A percentile compares a stretch with the other conserved stretches of the same genome.
Conservation (phyloP, 2,113 vertebrate genomes). For the Antigone vipio region DNA sequence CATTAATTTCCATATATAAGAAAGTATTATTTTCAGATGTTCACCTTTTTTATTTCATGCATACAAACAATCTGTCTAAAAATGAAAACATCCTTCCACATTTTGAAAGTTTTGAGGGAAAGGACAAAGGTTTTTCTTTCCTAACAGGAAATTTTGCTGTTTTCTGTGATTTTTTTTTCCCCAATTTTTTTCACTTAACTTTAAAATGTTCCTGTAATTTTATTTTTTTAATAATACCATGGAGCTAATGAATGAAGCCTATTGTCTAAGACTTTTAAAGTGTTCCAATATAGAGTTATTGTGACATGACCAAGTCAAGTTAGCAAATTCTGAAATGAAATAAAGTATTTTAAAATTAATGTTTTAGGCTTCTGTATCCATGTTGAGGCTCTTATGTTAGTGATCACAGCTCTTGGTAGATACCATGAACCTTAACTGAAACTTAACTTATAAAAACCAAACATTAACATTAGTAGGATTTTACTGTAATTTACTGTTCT, state of each 20-base stretch:
- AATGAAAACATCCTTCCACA: background rate
- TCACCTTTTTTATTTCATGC: background rate
- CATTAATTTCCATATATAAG: background rate
- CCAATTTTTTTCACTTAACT: background rate
- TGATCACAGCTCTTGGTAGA: background rate
- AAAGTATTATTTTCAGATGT: background rate
- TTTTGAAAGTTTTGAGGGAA: background rate
- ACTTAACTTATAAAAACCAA: background rate
- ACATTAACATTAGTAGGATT: background rate
- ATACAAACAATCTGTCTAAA: background rate
- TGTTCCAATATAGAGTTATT: background rate
- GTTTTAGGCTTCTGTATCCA: background rate
- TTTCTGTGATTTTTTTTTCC: background rate
- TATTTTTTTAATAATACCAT: background rate
- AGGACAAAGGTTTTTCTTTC: background rate
- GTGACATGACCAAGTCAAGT: background rate
- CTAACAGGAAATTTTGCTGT: background rate
- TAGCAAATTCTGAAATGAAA: background rate
- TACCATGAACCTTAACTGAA: background rate
- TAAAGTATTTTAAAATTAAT: background rate
- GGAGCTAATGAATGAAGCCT: background rate
- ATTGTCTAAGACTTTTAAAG: background rate
- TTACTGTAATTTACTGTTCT: background rate
- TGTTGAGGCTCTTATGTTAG: background rate
- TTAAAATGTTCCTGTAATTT: background rate